Evolutionary conservation across 2,113 vertebrate genomes (phyloP), one percentile per base, ranked within the genome.

Genomic region (Ancistrus triradiatus): DNA sequence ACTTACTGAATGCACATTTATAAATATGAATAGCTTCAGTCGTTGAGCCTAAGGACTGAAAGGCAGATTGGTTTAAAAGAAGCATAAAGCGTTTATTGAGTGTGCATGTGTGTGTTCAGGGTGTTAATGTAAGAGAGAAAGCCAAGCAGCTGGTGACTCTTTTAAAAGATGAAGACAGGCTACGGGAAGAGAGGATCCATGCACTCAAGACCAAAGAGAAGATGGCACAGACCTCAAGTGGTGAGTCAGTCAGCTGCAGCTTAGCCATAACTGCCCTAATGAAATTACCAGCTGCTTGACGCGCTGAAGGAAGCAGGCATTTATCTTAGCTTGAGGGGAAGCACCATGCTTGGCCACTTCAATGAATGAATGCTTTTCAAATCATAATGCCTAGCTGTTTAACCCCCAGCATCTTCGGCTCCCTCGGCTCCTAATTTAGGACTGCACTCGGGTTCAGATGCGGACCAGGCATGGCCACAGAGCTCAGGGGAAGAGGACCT

Each of bases 181-280:
- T 95, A 66, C 86, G 91, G 68, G 93, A 92, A 63, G 92, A 95
- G 79, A 87, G 93, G 19, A 88, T 90, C 53, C 93, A 95, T 0
- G 93, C 93, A 0, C 91, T 95, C 70, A 95, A 95, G 87, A 95
- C 93, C 82, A 95, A 95, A 90, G 93, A 95, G 80, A 95, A 95
- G 81, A 90, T 95, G 85, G 91, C 92, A 43, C 92, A 94, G 83
- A 94, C 91, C 1, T 88, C 90, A 71, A 93, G 92, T 9, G 90
- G 93, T 93, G 62, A 80, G 85, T 59, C 27, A n/a, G 4, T 11
- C 15, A 7, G 27, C 2, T 52, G 15, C 35, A 22, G 18, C 19
- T n/a, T n/a, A 13, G 17, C 5, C 28, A 2, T 3, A 31, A 22
- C 21, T 22, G 5, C 24, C 47, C 11, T 18, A 27, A 51, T 19